Evolutionary conservation across 2,888 invertebrate species (phyloP).

Genomic region (Fragum sueziense): DNA sequence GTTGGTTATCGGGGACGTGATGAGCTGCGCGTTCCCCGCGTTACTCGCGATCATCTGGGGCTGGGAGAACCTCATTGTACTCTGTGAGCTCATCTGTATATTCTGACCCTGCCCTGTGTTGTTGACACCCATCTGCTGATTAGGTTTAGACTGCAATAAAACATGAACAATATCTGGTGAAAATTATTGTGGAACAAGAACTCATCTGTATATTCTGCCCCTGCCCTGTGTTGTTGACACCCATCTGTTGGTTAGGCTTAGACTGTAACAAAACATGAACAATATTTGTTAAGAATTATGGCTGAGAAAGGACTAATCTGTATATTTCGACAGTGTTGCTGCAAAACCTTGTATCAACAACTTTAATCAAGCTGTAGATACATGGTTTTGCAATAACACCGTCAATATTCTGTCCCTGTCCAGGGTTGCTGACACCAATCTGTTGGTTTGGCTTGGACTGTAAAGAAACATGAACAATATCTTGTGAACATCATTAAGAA

Average conservation of each 20-base stretch:
- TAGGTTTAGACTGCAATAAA: constrained; percentile 63
- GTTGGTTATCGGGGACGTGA: constrained; percentile 76
- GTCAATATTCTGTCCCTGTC: not conserved
- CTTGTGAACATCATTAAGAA: too few species aligned
- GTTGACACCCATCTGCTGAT: constrained; percentile 66
- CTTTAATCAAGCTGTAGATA: too few species aligned
- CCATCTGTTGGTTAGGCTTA: constrained; percentile 67
- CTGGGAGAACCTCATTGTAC: constrained; percentile 70
- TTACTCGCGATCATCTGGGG: constrained; percentile 73
- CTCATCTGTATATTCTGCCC: constrained; percentile 71
- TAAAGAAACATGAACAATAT: not conserved
- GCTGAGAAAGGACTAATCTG: too few species aligned
- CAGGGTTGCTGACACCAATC: not conserved
- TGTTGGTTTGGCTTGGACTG: not conserved
- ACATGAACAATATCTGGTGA: not conserved
- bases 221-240: constrained; percentile 62
- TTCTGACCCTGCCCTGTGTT: constrained; percentile 65
- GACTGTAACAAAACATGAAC: constrained; percentile 57
- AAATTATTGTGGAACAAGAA: not conserved
- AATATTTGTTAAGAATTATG: too few species aligned
- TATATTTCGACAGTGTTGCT: too few species aligned
- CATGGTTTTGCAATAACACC: too few species aligned
- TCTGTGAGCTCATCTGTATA: constrained; percentile 71
- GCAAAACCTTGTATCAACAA: too few species aligned
- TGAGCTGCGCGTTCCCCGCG: constrained; percentile 70